phyloP scores from a whole-genome alignment of 2,113 vertebrate genomes.

The Ivindomyrus marchei region DNA sequence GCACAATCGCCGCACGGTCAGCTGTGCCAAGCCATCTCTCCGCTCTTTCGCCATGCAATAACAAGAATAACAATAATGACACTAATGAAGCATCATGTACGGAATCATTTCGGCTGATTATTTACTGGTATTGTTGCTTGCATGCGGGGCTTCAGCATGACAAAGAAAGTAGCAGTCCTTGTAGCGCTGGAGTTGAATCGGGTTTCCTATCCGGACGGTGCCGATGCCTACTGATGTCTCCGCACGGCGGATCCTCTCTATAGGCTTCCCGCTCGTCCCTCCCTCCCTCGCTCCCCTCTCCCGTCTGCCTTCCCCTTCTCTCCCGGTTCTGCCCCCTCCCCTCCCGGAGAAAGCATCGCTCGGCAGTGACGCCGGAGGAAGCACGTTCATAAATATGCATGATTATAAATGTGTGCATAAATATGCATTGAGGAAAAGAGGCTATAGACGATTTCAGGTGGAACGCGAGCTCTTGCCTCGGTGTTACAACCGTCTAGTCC shows the following conservation, averaged over 20 bases:
- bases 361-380: constrained; percentile 2
- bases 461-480: not conserved
- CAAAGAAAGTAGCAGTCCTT: not conserved
- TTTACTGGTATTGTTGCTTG: not conserved
- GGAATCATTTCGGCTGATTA: not conserved
- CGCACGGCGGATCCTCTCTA: not conserved
- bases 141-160: not conserved
- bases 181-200: not conserved
- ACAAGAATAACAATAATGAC: not conserved
- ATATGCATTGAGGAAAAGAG: not conserved
- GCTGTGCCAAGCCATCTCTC: not conserved
- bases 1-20: not conserved
- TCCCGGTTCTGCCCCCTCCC: not conserved
- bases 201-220: not conserved
- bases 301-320: not conserved
- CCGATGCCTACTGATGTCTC: not conserved
- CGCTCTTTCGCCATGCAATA: not conserved
- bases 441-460: constrained; percentile 5
- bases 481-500: not conserved
- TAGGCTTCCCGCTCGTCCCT: not conserved
- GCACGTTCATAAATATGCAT: constrained; percentile 15
- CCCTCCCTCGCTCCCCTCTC: not conserved
- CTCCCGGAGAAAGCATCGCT: not conserved
- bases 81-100: not conserved
- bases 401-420: constrained; percentile 14